Conservation (phyloP, 2,797 vertebrate species). For the Chromobotia macracanthus region DNA sequence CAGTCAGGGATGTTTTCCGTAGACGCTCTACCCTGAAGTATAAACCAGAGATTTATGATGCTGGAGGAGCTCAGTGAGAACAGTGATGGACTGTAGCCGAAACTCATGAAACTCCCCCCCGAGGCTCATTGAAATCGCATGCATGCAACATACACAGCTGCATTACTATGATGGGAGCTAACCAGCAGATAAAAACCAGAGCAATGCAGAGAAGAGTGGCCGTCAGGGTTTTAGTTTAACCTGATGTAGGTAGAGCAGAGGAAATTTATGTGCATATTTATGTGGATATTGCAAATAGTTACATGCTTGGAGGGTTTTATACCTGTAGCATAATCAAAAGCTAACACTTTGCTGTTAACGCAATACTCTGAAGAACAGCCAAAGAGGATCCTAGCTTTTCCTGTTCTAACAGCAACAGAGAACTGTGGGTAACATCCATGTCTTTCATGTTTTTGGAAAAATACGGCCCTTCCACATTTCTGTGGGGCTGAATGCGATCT, state of each 20-base stretch:
- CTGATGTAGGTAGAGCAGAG: not conserved
- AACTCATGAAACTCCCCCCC: not conserved
- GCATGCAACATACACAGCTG: not conserved
- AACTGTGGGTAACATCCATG: not conserved
- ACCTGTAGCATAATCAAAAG: not conserved
- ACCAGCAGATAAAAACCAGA: not conserved
- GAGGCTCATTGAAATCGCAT: constrained; percentile 6
- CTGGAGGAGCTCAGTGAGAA: constrained; percentile 21
- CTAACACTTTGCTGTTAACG: not conserved
- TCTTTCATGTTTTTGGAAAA: not conserved
- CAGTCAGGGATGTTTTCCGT: constrained; percentile 49
- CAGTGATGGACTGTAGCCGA: constrained; percentile 20
- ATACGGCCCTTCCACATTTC: not conserved
- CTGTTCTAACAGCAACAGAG: not conserved
- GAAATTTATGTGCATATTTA: too few relatives aligned
- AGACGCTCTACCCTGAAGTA: constrained; percentile 53
- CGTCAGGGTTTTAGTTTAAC: not conserved
- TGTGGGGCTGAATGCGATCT: too few relatives aligned
- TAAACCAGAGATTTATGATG: constrained; percentile 60
- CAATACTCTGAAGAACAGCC: not conserved
- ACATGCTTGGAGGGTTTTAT: too few relatives aligned
- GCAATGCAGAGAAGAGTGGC: not conserved
- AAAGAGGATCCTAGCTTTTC: not conserved
- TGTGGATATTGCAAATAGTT: too few relatives aligned
- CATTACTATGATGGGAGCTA: not conserved